Base-by-base conservation (phyloP, 2,797 vertebrate genomes). In the Pelochelys cantorii region DNA sequence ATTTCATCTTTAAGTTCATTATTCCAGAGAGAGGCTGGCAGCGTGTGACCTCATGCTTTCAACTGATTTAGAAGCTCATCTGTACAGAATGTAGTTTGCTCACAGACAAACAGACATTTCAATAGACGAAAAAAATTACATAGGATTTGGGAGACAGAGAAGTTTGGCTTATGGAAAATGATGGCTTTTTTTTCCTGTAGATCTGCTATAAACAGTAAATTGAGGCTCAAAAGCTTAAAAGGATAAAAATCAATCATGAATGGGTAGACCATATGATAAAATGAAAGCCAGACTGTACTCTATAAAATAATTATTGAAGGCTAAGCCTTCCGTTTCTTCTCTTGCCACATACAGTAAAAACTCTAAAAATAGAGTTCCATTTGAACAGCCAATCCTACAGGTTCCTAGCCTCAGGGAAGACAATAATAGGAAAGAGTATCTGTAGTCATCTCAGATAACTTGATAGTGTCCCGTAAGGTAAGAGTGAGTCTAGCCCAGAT, bases 201-300 rank as follows among this genome's bases (percentile, higher is more conserved):
- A 56, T 96, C 87, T 88, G 84, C 65, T 92, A 83, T 65, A 71
- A 77, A 88, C 85, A 84, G 53, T 96, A 94, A 97, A 94, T 78
- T 94, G 79, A 68, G 91, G 95, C 95, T 95, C 94, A 91, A 92
- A 96, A 91, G 62, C 86, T 83, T 90, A 81, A 96, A 95, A 80
- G 65, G 88, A 81, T 83, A 4, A 20, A 93, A 93, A 27, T 54
- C 12, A 29, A 71, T 62, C 60, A 42, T 81, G 94, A 97, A 95
- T 95, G 95, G 81, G 87, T 85, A 92, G 92, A 95, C 94, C 27
- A 85, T 62, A 90, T 79, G 17, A 57, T 82, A 85, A 90, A 95
- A 95, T 20, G 79, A 55, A 84, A 95, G 60, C 48, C 62, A 93
- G 84, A 18, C 68, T 86, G 92, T 85, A 56, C 90, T 86, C 92